A percentile compares a stretch with the other conserved stretches of the same genome.
Conservation (phyloP, 1,140 invertebrate genomes). For the Nylanderia fulva region DNA sequence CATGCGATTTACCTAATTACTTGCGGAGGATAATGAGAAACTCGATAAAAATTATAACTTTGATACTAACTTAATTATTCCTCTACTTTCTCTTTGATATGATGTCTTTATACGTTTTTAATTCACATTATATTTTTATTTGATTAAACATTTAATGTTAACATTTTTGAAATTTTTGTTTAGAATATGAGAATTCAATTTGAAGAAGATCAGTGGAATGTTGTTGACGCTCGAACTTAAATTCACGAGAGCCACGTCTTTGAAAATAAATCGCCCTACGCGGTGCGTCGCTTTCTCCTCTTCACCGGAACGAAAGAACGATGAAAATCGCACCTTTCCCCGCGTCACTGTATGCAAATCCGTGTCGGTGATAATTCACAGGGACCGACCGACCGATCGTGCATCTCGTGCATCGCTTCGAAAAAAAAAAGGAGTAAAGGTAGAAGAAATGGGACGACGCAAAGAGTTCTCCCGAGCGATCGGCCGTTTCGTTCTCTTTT, state of each 20-base stretch:
- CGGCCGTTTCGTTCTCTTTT: constrained; percentile 32
- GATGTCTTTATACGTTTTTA: not conserved
- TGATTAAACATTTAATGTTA: not conserved
- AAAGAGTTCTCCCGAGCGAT: not conserved
- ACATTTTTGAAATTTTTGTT: not conserved
- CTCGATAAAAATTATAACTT: not conserved
- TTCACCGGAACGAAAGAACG: not conserved
- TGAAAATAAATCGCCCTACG: constrained; percentile 18
- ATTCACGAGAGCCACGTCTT: not conserved
- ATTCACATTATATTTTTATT: not conserved
- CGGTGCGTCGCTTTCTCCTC: constrained; percentile 29
- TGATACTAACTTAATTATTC: constrained; percentile 1
- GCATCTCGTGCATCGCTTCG: constrained; percentile 49
- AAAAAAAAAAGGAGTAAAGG: constrained; percentile 15
- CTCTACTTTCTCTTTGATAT: not conserved
- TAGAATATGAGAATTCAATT: too few species aligned
- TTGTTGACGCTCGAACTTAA: not conserved
- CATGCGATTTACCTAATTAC: constrained; percentile 39
- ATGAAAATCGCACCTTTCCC: constrained; percentile 61
- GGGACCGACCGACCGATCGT: constrained; percentile 60
- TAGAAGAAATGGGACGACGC: constrained; percentile 39
- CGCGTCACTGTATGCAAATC: constrained; percentile 61
- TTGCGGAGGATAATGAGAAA: constrained; percentile 15
- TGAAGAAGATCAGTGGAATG: too few species aligned
- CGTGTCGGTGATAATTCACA: constrained; percentile 56